Conservation (phyloP, 2,113 vertebrate species). For the Calidris pugnax region DNA sequence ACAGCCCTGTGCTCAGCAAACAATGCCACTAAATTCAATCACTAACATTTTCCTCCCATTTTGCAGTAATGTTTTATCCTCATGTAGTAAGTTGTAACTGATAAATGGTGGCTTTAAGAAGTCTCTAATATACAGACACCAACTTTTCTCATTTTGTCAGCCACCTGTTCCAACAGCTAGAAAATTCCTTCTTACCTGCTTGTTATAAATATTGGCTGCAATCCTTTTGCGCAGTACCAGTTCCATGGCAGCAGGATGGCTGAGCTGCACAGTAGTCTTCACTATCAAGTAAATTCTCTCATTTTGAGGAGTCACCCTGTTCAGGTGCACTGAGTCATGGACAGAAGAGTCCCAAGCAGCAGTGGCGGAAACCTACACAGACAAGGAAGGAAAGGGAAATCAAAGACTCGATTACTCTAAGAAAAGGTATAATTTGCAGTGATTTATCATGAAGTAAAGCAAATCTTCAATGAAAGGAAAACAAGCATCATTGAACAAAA, state of each 20-base stretch:
- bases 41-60: neutral
- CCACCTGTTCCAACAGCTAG: neutral
- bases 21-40: neutral
- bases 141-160: neutral
- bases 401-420: neutral
- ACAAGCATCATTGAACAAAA: neutral
- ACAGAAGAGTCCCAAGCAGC: slow-evolving; percentile 98
- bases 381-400: neutral
- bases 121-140: neutral
- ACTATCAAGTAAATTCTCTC: slow-evolving; percentile 95
- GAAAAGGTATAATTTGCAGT: neutral
- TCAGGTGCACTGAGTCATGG: slow-evolving; percentile 93
- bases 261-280: slow-evolving; percentile 94
- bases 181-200: slow-evolving; percentile 81
- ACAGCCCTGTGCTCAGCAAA: neutral
- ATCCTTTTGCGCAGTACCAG: slow-evolving; percentile 94
- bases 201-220: slow-evolving; percentile 96
- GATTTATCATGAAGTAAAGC: neutral
- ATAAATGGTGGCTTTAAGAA: neutral
- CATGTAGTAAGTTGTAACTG: neutral
- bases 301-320: slow-evolving; percentile 89
- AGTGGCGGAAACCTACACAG: slow-evolving; percentile 84
- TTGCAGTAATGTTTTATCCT: neutral
- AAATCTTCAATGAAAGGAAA: neutral
- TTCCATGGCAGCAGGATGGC: slow-evolving; percentile 94